A percentile compares a stretch with the other conserved stretches of the same genome.
Conservation (phyloP, 2,888 invertebrate genomes). For the Leptinotarsa haldemani region DNA sequence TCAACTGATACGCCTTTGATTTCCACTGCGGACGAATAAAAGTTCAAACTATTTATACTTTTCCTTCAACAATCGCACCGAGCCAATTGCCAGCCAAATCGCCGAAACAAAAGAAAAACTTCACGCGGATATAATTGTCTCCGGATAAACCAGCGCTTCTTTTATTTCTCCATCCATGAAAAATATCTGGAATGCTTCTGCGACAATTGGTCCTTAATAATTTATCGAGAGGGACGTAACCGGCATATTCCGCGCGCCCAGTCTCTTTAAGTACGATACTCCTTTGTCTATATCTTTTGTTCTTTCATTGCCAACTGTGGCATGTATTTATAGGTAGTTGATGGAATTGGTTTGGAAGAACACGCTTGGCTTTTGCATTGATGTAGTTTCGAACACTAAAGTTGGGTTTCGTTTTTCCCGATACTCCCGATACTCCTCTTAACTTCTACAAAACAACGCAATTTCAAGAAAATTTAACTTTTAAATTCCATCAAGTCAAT, state of each 20-base stretch:
- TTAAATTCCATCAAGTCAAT: too few species aligned
- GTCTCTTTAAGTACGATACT: constrained; percentile 26
- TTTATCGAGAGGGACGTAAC: constrained; percentile 20
- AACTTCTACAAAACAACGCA: too few species aligned
- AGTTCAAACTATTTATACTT: constrained; percentile 7
- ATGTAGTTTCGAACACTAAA: too few species aligned
- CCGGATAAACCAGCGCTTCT: constrained; percentile 17
- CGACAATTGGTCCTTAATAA: constrained; percentile 23
- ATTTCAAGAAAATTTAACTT: too few species aligned
- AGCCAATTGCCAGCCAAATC: constrained; percentile 9
- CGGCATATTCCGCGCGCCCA: constrained; percentile 23
- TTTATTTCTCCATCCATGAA: constrained; percentile 20
- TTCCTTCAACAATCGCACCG: constrained; percentile 12
- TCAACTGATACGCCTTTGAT: neutral
- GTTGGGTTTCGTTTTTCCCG: too few species aligned
- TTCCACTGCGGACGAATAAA: neutral
- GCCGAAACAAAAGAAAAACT: constrained; percentile 14
- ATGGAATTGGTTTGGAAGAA: neutral
- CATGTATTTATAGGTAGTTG: constrained; percentile 16
- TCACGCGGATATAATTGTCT: constrained; percentile 18
- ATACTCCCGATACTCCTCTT: too few species aligned
- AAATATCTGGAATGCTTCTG: constrained; percentile 12
- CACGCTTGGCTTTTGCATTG: neutral
- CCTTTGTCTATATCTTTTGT: constrained; percentile 23
- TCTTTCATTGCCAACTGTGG: constrained; percentile 17